Base-by-base conservation (phyloP, 2,888 invertebrate species). In the Ectemnius cavifrons region DNA sequence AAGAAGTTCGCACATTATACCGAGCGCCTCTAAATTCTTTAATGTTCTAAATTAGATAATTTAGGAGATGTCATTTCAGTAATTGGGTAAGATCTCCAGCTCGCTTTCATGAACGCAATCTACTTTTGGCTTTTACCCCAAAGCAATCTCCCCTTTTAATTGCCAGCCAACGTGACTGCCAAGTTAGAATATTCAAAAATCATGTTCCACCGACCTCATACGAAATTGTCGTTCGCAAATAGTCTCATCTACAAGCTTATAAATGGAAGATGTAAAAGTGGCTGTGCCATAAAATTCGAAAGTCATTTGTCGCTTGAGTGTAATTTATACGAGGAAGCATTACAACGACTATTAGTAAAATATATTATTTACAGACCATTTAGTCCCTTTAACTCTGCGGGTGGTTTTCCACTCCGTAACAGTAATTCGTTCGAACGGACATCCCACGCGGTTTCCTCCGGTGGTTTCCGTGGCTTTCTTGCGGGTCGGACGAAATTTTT, bases 1-100 rank as follows among this genome's bases (percentile, higher is more conserved):
- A 46, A 77, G 70, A 72, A 77, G 70, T 45, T 63, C 56, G 23
- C 64, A 60, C 64, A 64, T 77, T 63, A 71, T 74, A 56, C 67
- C 11, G 8, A 8, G 37, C 37, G 37, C 1, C 5, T 37, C 37
- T 6, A 11, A 6, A 37, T 8, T 37, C 23, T 13, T 11, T 23
- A 23, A 3, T 23, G 23, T 3, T 23, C 23, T 23, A 23, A 23
- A 23, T 3, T 23, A 23, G 0, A 56, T 67, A 72, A 71, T 63
- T 65, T 60, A 37, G 49, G 69, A 59, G 45, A 71, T 68, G 66
- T 64, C 45, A 46, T 37, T 58, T 60, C 63, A 62, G 46, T 77
- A 77, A 77, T 77, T 77, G 77, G 77, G 67, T 63, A 65, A 61
- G 28, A 52, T n/a, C 37, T 16, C 37, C 37, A 14, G 13, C 47